Percentiles rank a stretch among this genome's conserved stretches.
Conservation (phyloP, 2,113 vertebrate genomes). For the Brachyhypopomus gauderio region DNA sequence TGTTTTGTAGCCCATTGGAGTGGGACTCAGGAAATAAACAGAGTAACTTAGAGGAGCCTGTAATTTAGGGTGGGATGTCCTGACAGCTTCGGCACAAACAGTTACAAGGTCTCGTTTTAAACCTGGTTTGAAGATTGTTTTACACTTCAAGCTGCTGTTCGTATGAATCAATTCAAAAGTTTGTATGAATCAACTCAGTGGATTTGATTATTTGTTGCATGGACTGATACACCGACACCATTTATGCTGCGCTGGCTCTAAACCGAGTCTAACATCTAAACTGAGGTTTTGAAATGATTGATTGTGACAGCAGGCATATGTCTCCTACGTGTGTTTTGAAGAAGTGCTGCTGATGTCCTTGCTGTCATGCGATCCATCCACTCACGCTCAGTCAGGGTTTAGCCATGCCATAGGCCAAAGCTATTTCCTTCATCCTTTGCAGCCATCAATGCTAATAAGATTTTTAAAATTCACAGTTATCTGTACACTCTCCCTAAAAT, state of each 20-base stretch:
- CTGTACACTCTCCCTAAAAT: background rate
- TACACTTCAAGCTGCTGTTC: background rate
- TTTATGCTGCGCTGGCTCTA: background rate
- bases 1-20: background rate
- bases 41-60: background rate
- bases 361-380: background rate
- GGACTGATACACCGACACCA: background rate
- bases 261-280: no score
- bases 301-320: background rate
- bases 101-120: background rate
- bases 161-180: background rate
- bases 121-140: background rate
- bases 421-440: background rate
- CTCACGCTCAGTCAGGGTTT: background rate
- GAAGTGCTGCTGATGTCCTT: background rate
- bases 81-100: background rate
- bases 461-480: slow-evolving; percentile 2
- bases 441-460: slow-evolving; percentile 27
- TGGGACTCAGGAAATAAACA: background rate
- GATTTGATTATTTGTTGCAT: background rate
- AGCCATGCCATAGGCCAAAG: background rate
- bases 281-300: background rate
- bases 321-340: background rate
- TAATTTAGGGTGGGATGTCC: background rate
- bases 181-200: background rate